phyloP scores from a whole-genome alignment of 1,140 invertebrate genomes.

The Conus betulinus region DNA sequence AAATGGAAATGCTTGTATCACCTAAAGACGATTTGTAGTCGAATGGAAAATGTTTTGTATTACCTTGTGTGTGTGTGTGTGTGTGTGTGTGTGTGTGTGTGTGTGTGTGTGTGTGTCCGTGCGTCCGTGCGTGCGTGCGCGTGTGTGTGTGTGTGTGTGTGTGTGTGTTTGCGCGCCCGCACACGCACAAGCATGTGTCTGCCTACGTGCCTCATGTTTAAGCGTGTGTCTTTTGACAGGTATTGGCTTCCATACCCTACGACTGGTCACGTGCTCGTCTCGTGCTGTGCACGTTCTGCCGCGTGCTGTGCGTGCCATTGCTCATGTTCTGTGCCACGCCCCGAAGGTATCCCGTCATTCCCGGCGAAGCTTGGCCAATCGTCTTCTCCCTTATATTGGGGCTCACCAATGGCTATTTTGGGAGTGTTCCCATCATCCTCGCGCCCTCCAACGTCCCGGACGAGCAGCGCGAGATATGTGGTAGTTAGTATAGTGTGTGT shows the following conservation, averaged over 20 bases:
- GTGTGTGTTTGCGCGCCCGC: neutral
- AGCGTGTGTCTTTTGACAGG: constrained; percentile 75
- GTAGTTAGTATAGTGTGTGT: constrained; percentile 75
- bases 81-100: no score
- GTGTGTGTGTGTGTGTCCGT: constrained; percentile 8
- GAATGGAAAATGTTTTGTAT: neutral
- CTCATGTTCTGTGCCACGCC: constrained; percentile 87
- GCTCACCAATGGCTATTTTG: constrained; percentile 89
- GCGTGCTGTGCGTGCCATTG: constrained; percentile 87
- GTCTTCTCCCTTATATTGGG: constrained; percentile 84
- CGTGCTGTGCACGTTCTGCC: constrained; percentile 82
- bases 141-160: neutral
- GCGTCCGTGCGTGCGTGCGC: neutral
- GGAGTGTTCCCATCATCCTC: constrained; percentile 93
- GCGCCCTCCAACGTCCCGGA: constrained; percentile 88
- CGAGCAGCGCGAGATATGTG: constrained; percentile 85
- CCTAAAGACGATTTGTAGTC: no score
- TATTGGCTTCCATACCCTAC: constrained; percentile 87
- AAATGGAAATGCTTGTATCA: no score
- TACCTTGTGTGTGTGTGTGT: constrained; percentile 13
- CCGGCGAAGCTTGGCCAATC: constrained; percentile 84
- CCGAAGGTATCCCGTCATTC: constrained; percentile 82
- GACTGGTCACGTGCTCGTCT: constrained; percentile 87
- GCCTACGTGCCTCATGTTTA: no score
- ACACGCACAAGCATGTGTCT: no score